Evolutionary conservation across 2,888 invertebrate genomes (phyloP).

Genomic region (Pteria penguin): DNA sequence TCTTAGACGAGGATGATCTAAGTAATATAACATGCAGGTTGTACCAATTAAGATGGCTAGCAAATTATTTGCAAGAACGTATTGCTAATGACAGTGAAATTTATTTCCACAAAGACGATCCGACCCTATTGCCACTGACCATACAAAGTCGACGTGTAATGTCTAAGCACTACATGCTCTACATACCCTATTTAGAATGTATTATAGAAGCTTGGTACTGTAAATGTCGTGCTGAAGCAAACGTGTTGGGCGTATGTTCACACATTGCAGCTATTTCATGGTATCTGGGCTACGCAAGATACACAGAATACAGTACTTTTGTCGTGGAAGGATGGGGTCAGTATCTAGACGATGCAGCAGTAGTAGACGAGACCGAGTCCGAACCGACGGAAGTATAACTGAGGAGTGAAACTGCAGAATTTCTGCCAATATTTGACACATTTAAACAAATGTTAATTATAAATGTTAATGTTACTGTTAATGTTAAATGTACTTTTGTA

Average conservation of each 20-base stretch:
- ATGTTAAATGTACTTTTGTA: no score
- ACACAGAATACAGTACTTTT: not conserved
- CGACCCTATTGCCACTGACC: not conserved
- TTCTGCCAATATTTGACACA: no score
- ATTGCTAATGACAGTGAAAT: not conserved
- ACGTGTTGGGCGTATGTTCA: not conserved
- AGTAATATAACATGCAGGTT: no score
- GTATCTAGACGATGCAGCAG: no score
- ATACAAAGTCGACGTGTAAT: not conserved
- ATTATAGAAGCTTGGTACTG: not conserved
- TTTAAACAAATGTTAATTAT: no score
- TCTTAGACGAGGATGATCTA: no score
- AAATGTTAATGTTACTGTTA: no score
- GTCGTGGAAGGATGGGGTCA: not conserved
- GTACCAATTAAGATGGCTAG: no score
- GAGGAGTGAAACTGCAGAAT: no score
- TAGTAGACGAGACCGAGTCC: no score
- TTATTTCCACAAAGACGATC: not conserved
- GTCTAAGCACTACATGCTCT: not conserved
- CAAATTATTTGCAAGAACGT: not conserved
- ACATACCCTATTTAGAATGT: not conserved
- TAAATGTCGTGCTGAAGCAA: not conserved
- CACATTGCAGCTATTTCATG: not conserved
- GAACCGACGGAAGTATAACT: no score
- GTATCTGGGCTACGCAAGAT: not conserved